Percentiles rank a stretch among this genome's conserved stretches.
Conservation (phyloP, 2,888 invertebrate genomes). For the Eupithecia abbreviata region DNA sequence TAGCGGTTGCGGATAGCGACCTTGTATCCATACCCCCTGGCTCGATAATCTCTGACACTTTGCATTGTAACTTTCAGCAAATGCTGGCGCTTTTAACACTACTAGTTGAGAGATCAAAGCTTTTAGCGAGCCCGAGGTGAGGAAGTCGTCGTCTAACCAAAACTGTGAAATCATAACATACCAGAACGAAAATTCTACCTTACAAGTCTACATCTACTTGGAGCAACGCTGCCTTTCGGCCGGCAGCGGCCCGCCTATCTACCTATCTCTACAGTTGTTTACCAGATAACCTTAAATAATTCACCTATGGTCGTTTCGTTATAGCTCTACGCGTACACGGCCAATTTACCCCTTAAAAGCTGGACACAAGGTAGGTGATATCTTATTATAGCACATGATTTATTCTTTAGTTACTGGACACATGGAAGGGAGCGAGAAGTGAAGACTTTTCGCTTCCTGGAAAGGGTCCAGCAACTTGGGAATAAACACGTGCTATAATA, state of each 20-base stretch:
- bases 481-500: too few species aligned
- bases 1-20: constrained; percentile 76
- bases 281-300: constrained; percentile 38
- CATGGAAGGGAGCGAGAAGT: background rate
- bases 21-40: constrained; percentile 29
- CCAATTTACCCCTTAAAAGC: background rate
- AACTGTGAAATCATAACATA: constrained; percentile 62
- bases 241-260: constrained; percentile 43
- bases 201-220: constrained; percentile 51
- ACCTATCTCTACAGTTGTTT: constrained; percentile 50
- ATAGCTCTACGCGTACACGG: constrained; percentile 15
- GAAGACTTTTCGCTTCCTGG: background rate
- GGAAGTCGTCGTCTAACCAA: constrained; percentile 49
- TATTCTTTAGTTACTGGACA: background rate
- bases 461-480: too few species aligned
- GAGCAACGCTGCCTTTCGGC: constrained; percentile 41
- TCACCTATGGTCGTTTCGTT: constrained; percentile 16
- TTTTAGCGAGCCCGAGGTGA: constrained; percentile 55
- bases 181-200: constrained; percentile 59
- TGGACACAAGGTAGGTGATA: background rate
- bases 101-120: background rate
- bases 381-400: background rate
- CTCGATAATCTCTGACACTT: constrained; percentile 9
- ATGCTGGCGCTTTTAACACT: background rate
- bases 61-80: background rate